phyloP scores from a whole-genome alignment of 2,888 invertebrate genomes.

The Dorcus parallelipipedus region DNA sequence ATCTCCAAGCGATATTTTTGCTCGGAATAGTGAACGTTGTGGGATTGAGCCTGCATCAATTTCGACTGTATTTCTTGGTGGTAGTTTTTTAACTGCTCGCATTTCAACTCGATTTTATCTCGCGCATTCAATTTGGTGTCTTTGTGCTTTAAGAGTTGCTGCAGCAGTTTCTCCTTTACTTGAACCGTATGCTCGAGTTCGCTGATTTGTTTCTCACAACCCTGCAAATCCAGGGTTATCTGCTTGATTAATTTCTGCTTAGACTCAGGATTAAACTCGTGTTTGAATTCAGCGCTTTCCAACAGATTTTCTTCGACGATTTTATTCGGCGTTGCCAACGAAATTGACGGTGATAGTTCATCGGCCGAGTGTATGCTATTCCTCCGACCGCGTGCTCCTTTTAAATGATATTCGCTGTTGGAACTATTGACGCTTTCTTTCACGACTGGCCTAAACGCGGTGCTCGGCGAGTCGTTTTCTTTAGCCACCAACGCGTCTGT shows the following conservation, averaged over 20 bases:
- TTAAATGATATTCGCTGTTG: conserved; percentile 38
- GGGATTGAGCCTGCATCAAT: conserved; percentile 53
- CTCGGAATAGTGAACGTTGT: conserved; percentile 38
- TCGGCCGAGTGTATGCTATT: conserved; percentile 46
- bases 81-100: conserved; percentile 58
- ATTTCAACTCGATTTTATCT: conserved; percentile 61
- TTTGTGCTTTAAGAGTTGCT: conserved; percentile 61
- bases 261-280: conserved; percentile 29
- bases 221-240: conserved; percentile 34
- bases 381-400: conserved; percentile 45
- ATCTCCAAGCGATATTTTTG: conserved; percentile 44
- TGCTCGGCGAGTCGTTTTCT: conserved; percentile 26
- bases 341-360: conserved; percentile 32
- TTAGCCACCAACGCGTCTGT: conserved; percentile 66
- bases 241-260: conserved; percentile 43
- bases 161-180: conserved; percentile 67
- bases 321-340: conserved; percentile 25
- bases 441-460: conserved; percentile 23
- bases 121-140: conserved; percentile 57
- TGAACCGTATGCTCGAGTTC: conserved; percentile 30
- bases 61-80: conserved; percentile 58
- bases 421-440: conserved; percentile 39
- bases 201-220: conserved; percentile 38
- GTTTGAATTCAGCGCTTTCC: conserved; percentile 24
- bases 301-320: conserved; percentile 19